These are phyloP conservation scores for Austrofundulus limnaeus DNA, from an alignment of 2,113 vertebrate species.

Conservation along the genomic window DNA sequence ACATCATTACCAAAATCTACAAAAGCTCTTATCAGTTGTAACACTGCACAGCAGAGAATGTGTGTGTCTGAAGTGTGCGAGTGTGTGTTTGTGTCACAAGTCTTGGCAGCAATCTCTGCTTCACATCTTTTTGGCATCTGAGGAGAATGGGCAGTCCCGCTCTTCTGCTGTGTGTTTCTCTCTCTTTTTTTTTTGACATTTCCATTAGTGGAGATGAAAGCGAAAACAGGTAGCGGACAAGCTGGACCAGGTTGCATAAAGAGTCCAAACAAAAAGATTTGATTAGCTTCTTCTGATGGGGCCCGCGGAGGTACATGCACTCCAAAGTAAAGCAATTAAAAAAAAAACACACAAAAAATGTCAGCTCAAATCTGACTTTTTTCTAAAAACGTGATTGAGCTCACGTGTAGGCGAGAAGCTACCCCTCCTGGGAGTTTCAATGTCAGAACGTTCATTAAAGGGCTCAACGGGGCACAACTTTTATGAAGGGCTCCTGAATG, in stretches of 20 bases:
- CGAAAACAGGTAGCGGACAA: constrained; percentile 47
- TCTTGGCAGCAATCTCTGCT: constrained; percentile 57
- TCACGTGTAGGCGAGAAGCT: constrained; percentile 52
- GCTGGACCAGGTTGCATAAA: constrained; percentile 49
- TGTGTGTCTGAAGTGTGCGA: constrained; percentile 29
- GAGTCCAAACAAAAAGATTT: constrained; percentile 27
- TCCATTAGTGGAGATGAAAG: constrained; percentile 71
- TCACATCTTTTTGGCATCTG: constrained; percentile 58
- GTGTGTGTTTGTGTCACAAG: constrained; percentile 38
- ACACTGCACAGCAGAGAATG: constrained; percentile 42
- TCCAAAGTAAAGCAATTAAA: constrained; percentile 19
- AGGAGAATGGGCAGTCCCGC: constrained; percentile 54
- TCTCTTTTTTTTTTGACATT: constrained; percentile 56
- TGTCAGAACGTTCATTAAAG: constrained; percentile 70
- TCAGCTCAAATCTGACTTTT: too few species aligned
- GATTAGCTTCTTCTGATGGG: constrained; percentile 26
- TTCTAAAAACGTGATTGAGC: constrained; percentile 36
- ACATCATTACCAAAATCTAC: constrained; percentile 75
- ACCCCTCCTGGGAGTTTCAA: constrained; percentile 51
- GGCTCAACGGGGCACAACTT: constrained; percentile 72
- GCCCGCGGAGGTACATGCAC: constrained; percentile 2
- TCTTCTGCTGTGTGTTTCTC: constrained; percentile 32
- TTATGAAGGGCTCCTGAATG: constrained; percentile 68
- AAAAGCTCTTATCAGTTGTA: constrained; percentile 72
- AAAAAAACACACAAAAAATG: too few species aligned